A percentile compares a stretch with the other conserved stretches of the same genome.
Conservation (phyloP, 2,113 vertebrate species). For the Guaruba guarouba region DNA sequence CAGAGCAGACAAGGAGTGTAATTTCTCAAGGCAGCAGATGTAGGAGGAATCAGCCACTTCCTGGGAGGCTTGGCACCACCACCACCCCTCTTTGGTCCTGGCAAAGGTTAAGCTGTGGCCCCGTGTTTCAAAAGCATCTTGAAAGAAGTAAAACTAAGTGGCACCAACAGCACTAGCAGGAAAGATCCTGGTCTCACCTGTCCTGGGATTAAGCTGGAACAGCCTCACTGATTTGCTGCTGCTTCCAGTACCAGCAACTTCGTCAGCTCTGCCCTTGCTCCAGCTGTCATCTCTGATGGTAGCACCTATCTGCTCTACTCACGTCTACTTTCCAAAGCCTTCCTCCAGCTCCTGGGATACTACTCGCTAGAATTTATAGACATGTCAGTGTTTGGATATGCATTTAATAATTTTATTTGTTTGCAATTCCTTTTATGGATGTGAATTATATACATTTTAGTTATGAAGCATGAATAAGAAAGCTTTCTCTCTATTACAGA, state of each 20-base stretch:
- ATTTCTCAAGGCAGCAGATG: neutral
- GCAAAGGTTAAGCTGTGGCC: neutral
- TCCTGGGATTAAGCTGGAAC: neutral
- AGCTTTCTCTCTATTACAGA: constrained; percentile 71
- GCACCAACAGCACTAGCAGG: neutral
- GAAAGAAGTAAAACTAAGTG: neutral
- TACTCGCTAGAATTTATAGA: neutral
- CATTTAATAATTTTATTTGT: neutral
- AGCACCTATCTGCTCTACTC: neutral
- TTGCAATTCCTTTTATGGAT: neutral
- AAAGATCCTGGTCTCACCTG: neutral
- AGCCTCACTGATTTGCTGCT: neutral
- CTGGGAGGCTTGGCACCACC: neutral
- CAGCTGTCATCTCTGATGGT: neutral
- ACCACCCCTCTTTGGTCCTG: neutral
- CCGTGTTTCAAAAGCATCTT: neutral
- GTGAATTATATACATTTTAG: neutral
- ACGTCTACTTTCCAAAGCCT: neutral
- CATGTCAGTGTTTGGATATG: neutral
- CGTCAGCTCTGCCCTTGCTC: neutral
- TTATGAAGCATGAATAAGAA: neutral
- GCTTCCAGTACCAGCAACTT: neutral
- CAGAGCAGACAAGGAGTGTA: neutral
- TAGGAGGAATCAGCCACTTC: neutral
- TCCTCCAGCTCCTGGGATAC: neutral